Base-by-base conservation (phyloP, 2,113 vertebrate species). In the Platysteira castanea region DNA sequence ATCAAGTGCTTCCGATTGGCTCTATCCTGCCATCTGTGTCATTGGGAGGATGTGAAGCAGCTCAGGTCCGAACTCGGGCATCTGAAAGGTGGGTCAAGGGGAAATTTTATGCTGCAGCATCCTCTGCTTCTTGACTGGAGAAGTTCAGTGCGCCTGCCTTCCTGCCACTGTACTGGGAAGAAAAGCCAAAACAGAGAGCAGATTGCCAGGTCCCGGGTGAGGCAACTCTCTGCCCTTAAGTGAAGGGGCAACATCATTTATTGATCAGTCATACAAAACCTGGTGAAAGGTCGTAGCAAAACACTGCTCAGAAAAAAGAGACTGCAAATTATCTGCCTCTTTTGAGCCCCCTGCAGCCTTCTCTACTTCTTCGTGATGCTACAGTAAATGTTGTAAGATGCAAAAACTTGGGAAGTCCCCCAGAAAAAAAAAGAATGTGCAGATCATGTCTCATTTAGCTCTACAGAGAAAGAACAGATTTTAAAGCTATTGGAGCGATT, bases 1-100 rank as follows among this genome's bases (percentile, higher is more conserved):
- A 95, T 96, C 97, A 96, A 98, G 98, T 97, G 97, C 96, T 98
- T 98, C 98, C 97, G 96, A 98, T 97, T 96, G 97, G 95, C 97
- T 96, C 96, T 17, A 96, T 98, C 97, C 97, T 97, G 97, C 98
- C 98, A 98, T 97, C 98, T 98, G 98, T 98, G 97, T 92, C 97
- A 95, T 83, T 73, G 54, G 91, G 97, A 96, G 97, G 95, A 89
- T 56, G 92, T 28, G 47, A 87, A 84, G 95, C 89, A 96, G 96
- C 97, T 84, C 94, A 97, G 96, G 98, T 98, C 97, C 79, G 21
- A 97, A 76, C 65, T 41, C 65, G 84, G 93, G 93, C 49, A 37
- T 65, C 63, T 11, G 49, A 90, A 93, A 96, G 78, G 84, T 94
- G 92, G 92, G 89, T 92, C 87, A 89, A 93, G 90, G 69, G 86